Evolutionary conservation across 1,140 invertebrate genomes (phyloP), one percentile per base, ranked within the genome.

Genomic region (Xylocopa sonorina): DNA sequence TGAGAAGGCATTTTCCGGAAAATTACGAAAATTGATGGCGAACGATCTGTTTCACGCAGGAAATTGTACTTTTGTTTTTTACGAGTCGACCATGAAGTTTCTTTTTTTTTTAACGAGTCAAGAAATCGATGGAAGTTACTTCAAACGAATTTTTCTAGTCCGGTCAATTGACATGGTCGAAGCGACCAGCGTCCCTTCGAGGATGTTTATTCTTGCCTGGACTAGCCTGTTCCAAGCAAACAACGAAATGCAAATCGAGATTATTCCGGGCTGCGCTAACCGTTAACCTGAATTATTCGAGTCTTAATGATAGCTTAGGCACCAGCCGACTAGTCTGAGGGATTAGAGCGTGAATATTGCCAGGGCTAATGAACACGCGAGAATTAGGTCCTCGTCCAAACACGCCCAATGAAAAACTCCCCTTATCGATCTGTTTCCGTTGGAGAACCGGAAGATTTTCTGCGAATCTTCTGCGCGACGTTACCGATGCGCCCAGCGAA

Each of bases 231-330:
- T 76, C 80, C 86, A 78, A 83, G 85, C 84, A 90, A 91, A 90
- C 87, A 89, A 88, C 87, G 81, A 89, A 92, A 93, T 92, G 91
- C 91, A 92, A 92, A 93, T 93, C 86, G 88, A 92, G 91, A 93
- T 93, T 92, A 92, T 89, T 89, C 88, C 84, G 60, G 76, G 38
- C 81, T 78, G 74, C 57, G 88, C 90, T 90, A 86, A 90, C 92
- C 90, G 91, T 92, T 92, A 92, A 92, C 92, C 90, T 92, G 91
- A 92, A 93, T 93, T 93, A 93, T 93, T 93, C 92, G 91, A 93
- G 90, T 93, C 92, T 93, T 92, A 93, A 92, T 92, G 91, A 93
- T 91, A 91, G 92, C 91, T 93, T 93, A 92, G 91, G 89, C 88
- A 87, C 85, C 87, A 84, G 86, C 87, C 89, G 88, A 90, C 90